A percentile compares a stretch with the other conserved stretches of the same genome.
phyloP scores from a whole-genome alignment of 2,888 invertebrate genomes.

The Anticlea derivata region DNA sequence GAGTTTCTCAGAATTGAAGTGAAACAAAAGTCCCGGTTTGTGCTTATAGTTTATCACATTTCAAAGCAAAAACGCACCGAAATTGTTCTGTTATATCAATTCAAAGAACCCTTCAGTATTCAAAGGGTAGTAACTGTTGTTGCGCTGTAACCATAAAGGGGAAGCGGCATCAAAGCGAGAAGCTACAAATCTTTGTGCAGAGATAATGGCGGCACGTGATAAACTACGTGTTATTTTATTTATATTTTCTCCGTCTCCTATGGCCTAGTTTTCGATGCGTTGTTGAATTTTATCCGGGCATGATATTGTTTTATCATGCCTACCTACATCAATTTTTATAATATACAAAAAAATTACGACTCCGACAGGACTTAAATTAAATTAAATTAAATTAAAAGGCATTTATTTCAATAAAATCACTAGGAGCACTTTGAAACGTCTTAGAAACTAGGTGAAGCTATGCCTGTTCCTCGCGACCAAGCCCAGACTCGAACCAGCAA shows the following conservation, averaged over 20 bases:
- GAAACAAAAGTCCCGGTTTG: conserved; percentile 15
- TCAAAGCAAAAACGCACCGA: conserved; percentile 26
- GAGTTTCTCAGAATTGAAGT: background rate
- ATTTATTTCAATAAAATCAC: too few species aligned
- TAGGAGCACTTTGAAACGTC: too few species aligned
- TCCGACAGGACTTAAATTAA: too few species aligned
- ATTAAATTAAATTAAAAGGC: too few species aligned
- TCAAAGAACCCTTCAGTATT: conserved; percentile 15
- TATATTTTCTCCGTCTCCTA: conserved; percentile 27
- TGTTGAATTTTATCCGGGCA: background rate
- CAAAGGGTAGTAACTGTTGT: conserved; percentile 14
- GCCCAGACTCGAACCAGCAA: too few species aligned
- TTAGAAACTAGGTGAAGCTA: too few species aligned
- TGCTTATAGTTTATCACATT: conserved; percentile 20
- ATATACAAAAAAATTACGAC: too few species aligned
- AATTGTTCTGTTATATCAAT: conserved; percentile 24
- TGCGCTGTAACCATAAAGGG: conserved; percentile 18
- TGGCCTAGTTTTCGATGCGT: conserved; percentile 14
- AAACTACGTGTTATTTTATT: conserved; percentile 31
- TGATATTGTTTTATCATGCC: background rate
- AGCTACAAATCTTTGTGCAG: conserved; percentile 33
- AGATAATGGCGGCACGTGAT: conserved; percentile 37
- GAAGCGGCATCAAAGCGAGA: conserved; percentile 32
- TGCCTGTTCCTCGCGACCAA: too few species aligned
- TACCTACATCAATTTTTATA: too few species aligned